phyloP scores from a whole-genome alignment of 2,888 invertebrate genomes.

The Heliconius ethilla region DNA sequence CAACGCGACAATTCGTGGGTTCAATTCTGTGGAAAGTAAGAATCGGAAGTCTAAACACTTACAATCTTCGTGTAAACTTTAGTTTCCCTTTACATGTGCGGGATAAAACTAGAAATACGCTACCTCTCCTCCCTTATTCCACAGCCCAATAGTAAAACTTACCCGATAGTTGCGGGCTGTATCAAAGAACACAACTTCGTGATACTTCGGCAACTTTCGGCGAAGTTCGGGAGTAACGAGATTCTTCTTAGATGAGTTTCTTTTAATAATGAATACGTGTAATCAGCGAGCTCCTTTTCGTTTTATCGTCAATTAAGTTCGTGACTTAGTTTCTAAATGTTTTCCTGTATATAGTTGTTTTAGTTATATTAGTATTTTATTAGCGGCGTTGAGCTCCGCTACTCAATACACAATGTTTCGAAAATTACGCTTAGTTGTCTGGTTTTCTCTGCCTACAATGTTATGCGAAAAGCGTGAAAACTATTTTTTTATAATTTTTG shows the following conservation, averaged over 20 bases:
- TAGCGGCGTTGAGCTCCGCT: no score
- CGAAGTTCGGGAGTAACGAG: slow-evolving; percentile 56
- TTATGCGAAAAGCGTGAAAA: no score
- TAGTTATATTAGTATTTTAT: background rate
- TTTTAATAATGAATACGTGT: slow-evolving; percentile 61
- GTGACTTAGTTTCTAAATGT: slow-evolving; percentile 24
- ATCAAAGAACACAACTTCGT: slow-evolving; percentile 59
- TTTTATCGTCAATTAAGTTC: slow-evolving; percentile 32
- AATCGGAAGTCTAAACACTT: no score
- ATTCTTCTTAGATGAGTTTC: slow-evolving; percentile 62
- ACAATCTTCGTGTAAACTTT: background rate
- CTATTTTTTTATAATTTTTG: no score
- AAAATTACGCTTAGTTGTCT: no score
- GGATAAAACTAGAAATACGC: slow-evolving; percentile 17
- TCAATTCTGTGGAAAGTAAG: no score
- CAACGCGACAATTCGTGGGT: no score
- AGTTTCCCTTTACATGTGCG: background rate
- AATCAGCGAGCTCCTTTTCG: slow-evolving; percentile 47
- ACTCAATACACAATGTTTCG: no score
- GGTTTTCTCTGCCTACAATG: no score
- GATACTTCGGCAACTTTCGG: slow-evolving; percentile 56
- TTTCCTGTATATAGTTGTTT: background rate
- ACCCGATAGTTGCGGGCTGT: slow-evolving; percentile 65
- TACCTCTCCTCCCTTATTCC: slow-evolving; percentile 48
- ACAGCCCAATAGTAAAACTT: slow-evolving; percentile 57